Percentiles rank a stretch among this genome's conserved stretches.
Conservation (phyloP, 1,140 invertebrate genomes). For the Wiebesia pumilae region DNA sequence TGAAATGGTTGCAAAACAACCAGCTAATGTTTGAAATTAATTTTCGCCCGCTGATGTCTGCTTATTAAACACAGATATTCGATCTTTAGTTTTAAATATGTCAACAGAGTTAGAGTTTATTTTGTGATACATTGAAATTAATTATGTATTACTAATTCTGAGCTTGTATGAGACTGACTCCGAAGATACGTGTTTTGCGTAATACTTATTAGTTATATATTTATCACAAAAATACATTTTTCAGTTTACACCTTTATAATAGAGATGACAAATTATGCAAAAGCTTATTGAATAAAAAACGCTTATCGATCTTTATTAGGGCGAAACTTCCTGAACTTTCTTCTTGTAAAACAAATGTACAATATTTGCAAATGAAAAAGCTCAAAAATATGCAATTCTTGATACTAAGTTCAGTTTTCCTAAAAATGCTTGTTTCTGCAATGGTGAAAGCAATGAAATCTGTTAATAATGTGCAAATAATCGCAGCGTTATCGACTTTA, state of each 20-base stretch:
- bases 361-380: neutral
- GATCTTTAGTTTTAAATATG: neutral
- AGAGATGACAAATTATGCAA: neutral
- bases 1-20: neutral
- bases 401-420: too few species aligned
- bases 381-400: neutral
- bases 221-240: neutral
- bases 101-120: neutral
- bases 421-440: too few species aligned
- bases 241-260: neutral
- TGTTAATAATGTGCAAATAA: neutral
- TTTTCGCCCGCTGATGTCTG: neutral
- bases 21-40: neutral
- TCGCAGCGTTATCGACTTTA: neutral
- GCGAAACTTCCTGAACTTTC: too few species aligned
- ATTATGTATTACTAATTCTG: neutral
- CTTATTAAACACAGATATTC: neutral
- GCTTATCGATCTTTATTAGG: too few species aligned
- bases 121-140: neutral
- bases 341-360: too few species aligned
- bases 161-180: too few species aligned
- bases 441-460: neutral
- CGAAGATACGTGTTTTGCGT: neutral
- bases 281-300: neutral
- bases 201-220: neutral